Evolutionary conservation across 2,888 invertebrate genomes (phyloP), one percentile per base, ranked within the genome.

Genomic region (Drosophila pseudotalamancana): DNA sequence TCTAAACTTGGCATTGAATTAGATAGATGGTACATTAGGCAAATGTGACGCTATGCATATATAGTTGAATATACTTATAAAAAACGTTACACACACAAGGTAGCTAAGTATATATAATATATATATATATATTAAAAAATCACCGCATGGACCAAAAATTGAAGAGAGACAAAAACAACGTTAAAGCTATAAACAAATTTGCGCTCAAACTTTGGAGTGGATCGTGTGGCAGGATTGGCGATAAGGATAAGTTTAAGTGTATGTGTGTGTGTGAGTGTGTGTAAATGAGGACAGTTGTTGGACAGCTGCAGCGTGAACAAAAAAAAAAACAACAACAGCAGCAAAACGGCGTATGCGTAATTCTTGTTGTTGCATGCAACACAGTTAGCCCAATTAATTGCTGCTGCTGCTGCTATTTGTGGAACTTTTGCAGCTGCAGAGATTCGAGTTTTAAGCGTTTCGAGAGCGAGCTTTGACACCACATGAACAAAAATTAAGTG

Each of bases 81-180:
- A n/a, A 80, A 87, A 77, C 54, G 82, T 87, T 87, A 85, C 70
- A 87, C 87, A 76, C 75, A 85, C 78, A 87, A 85, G 79, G 65
- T 84, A 87, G 87, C 87, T 87, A 79, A 73, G n/a, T n/a, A n/a
- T n/a, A n/a, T n/a, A n/a, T n/a, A n/a, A n/a, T n/a, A n/a, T n/a
- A n/a, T n/a, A n/a, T n/a, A n/a, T n/a, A 12, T 54, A 49, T 71
- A 48, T 73, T 21, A 81, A 63, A 77, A 51, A 57, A 63, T 72
- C 73, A 77, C 74, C 78, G 78, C 78, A 74, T 73, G 61, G 63
- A 77, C 69, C 63, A 74, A 63, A 56, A 66, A 49, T 63, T 29
- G n/a, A n/a, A n/a, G 43, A 57, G 49, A 65, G 34, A 72, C 34
- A 63, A 64, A 84, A 77, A 81, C 68, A 75, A 72, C 57, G 59